phyloP scores from a whole-genome alignment of 2,888 invertebrate species.

The Drosophila hamatofila region DNA sequence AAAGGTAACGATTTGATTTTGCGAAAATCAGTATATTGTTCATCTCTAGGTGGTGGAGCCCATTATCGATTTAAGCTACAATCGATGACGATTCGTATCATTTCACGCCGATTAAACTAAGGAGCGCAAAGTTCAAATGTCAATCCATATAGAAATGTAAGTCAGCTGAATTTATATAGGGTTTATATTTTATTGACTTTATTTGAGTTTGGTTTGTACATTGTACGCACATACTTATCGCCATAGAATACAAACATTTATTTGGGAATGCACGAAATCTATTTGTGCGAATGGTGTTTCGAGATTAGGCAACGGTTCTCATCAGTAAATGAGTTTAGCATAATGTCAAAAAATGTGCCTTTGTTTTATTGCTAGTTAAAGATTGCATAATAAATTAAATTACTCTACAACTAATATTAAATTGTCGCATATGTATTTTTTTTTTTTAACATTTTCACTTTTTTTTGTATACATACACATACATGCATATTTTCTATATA shows the following conservation, averaged over 20 bases:
- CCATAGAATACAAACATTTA: conserved; percentile 52
- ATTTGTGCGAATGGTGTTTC: conserved; percentile 62
- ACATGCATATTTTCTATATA: conserved; percentile 79
- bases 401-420: conserved; percentile 75
- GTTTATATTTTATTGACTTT: conserved; percentile 55
- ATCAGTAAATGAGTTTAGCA: conserved; percentile 47
- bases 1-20: conserved; percentile 22
- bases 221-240: conserved; percentile 53
- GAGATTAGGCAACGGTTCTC: conserved; percentile 53
- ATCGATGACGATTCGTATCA: conserved; percentile 17
- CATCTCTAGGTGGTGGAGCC: conserved; percentile 8
- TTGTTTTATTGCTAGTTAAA: conserved; percentile 60
- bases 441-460: conserved; percentile 44
- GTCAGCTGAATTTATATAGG: background rate
- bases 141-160: background rate
- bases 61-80: conserved; percentile 12
- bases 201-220: conserved; percentile 58
- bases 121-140: conserved; percentile 17
- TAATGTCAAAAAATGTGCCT: conserved; percentile 63
- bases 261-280: conserved; percentile 59
- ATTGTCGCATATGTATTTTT: conserved; percentile 58
- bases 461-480: conserved; percentile 55
- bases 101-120: background rate
- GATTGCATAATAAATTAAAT: conserved; percentile 73
- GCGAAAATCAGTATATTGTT: background rate